These are phyloP conservation scores for Ephialtes manifestator DNA, from an alignment of 2,888 invertebrate species.

Conservation along the genomic window DNA sequence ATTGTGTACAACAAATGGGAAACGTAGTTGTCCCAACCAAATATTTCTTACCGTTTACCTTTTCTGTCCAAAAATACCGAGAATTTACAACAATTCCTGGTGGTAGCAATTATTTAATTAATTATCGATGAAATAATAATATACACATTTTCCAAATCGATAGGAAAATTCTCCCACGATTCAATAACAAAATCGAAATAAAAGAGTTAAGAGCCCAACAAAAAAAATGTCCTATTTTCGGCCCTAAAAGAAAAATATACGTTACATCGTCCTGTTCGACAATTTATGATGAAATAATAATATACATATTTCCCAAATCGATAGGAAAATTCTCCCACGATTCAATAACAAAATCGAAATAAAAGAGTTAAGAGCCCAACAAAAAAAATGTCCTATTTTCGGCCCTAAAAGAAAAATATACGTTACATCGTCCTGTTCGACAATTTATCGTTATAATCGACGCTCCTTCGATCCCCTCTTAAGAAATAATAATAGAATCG, in stretches of 20 bases:
- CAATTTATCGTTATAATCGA: slow-evolving; percentile 8
- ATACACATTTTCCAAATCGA: no score
- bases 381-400: not conserved
- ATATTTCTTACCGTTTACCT: no score
- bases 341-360: slow-evolving; percentile 23
- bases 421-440: not conserved
- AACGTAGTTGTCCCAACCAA: no score
- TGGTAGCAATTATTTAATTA: no score
- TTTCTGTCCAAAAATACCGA: not conserved
- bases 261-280: not conserved
- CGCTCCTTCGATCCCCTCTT: not conserved
- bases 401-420: not conserved
- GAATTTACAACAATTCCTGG: no score
- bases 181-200: slow-evolving; percentile 19
- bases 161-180: slow-evolving; percentile 45
- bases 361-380: slow-evolving; percentile 2
- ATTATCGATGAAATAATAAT: no score
- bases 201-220: slow-evolving; percentile 8
- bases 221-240: not conserved
- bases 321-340: slow-evolving; percentile 22
- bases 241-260: not conserved
- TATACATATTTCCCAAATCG: no score
- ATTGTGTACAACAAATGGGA: no score
- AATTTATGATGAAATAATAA: slow-evolving; percentile 3
- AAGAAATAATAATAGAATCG: slow-evolving; percentile 9